phyloP scores from a whole-genome alignment of 2,113 vertebrate genomes.

The Corvus cornix region DNA sequence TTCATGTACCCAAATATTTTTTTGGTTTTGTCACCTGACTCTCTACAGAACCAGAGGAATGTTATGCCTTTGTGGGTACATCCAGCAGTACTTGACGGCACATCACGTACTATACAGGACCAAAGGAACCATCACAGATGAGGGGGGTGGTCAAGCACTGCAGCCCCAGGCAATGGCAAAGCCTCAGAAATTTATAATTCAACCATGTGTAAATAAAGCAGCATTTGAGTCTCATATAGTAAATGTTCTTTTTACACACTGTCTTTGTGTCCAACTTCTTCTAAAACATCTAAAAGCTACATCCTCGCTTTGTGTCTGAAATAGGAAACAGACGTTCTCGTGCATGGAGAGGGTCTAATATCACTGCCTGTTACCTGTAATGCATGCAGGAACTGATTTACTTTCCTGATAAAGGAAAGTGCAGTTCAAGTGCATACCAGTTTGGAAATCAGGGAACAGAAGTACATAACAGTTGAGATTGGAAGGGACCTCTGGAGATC shows the following conservation, averaged over 20 bases:
- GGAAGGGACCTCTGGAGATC: background rate
- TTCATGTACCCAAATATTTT: background rate
- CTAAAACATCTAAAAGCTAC: slow-evolving; percentile 5
- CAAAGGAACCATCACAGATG: background rate
- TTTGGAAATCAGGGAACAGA: background rate
- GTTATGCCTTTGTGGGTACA: background rate
- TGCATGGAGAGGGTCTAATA: background rate
- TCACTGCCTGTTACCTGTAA: background rate
- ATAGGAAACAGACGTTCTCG: background rate
- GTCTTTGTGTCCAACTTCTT: background rate
- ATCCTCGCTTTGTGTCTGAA: background rate
- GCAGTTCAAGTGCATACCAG: background rate
- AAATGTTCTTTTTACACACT: background rate
- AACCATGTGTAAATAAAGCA: background rate
- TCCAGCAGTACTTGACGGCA: background rate
- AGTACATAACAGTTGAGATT: background rate
- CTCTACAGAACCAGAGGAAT: background rate
- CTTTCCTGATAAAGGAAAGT: background rate
- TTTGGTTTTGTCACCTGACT: background rate
- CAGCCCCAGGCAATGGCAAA: background rate
- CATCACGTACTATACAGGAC: background rate
- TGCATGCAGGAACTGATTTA: background rate
- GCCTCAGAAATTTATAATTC: background rate
- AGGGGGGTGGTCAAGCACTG: background rate
- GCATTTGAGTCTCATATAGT: background rate